Conservation (phyloP, 2,113 vertebrate species). For the Fulica atra region DNA sequence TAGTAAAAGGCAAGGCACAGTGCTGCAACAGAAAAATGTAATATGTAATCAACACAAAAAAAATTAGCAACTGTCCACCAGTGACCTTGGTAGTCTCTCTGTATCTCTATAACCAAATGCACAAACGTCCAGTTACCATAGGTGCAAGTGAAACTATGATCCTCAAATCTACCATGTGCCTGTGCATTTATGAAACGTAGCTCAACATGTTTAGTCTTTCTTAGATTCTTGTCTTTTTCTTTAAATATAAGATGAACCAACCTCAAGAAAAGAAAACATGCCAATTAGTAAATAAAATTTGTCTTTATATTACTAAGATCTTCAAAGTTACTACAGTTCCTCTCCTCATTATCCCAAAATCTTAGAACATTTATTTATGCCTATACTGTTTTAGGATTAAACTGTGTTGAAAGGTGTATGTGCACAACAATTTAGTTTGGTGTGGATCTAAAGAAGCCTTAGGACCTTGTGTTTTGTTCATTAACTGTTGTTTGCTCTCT, state of each 20-base stretch:
- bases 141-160: background rate
- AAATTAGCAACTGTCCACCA: background rate
- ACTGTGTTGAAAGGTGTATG: background rate
- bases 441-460: background rate
- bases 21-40: background rate
- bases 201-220: background rate
- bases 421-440: background rate
- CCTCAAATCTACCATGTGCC: background rate
- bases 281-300: background rate
- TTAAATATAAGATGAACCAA: background rate
- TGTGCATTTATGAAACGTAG: background rate
- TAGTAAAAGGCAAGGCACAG: background rate
- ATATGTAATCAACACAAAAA: background rate
- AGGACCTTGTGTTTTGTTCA: background rate
- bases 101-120: background rate
- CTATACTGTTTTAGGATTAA: background rate
- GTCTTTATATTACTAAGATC: background rate
- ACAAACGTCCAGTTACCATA: background rate
- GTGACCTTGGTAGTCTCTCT: background rate
- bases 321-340: background rate
- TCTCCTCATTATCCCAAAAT: background rate
- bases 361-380: background rate
- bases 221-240: background rate
- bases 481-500: background rate
- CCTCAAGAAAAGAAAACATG: background rate